Conservation (phyloP, 1,140 invertebrate species). For the Zaprionus capensis region DNA sequence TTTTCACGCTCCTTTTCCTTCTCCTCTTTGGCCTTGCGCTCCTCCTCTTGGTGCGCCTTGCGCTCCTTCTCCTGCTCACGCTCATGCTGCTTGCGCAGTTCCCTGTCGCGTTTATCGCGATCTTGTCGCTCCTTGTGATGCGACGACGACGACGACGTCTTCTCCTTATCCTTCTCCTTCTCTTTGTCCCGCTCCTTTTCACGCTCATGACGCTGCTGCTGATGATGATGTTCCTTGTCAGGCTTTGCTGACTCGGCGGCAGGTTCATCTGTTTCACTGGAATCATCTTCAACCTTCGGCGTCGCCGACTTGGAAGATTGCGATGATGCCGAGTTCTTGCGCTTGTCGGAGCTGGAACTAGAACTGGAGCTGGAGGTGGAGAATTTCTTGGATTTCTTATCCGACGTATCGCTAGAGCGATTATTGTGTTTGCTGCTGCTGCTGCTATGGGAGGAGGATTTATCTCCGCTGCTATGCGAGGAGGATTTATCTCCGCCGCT, state of each 20-base stretch:
- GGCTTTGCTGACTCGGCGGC: constrained; percentile 46
- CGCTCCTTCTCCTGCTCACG: constrained; percentile 47
- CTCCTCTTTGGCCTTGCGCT: constrained; percentile 75
- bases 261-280: constrained; percentile 64
- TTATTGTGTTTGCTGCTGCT: constrained; percentile 71
- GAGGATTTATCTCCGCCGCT: constrained; percentile 30
- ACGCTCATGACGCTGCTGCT: constrained; percentile 44
- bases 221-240: constrained; percentile 54
- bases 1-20: constrained; percentile 81
- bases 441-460: constrained; percentile 29
- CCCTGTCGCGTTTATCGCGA: constrained; percentile 58
- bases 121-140: constrained; percentile 72
- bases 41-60: constrained; percentile 61
- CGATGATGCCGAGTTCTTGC: constrained; percentile 68
- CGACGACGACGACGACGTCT: constrained; percentile 15
- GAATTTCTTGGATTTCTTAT: constrained; percentile 67
- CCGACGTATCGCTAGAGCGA: constrained; percentile 52
- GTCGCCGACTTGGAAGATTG: constrained; percentile 68
- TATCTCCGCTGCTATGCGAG: constrained; percentile 32
- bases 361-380: constrained; percentile 33
- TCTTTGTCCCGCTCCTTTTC: constrained; percentile 67
- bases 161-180: constrained; percentile 65
- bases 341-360: constrained; percentile 55
- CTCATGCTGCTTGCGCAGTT: constrained; percentile 46
- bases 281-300: constrained; percentile 67